phyloP scores from a whole-genome alignment of 2,113 vertebrate species.

The Podarcis muralis region DNA sequence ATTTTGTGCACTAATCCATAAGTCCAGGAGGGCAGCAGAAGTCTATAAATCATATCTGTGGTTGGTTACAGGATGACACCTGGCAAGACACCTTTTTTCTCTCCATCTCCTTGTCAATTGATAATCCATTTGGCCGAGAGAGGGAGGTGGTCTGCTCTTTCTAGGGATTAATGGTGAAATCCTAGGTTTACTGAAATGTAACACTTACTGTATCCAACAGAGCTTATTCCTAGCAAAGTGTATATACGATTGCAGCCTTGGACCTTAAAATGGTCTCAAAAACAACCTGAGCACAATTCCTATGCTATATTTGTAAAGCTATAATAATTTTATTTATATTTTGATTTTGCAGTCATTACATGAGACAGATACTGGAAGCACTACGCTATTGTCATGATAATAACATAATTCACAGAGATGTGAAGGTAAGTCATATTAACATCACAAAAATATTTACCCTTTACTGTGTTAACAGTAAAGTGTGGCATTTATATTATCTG shows the following conservation, averaged over 20 bases:
- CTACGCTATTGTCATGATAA: conserved; percentile 99
- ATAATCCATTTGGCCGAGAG: neutral
- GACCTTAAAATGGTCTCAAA: neutral
- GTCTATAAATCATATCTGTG: neutral
- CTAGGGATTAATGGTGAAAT: neutral
- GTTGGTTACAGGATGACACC: neutral
- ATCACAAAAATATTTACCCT: neutral
- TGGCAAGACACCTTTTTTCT: neutral
- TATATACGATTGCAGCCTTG: neutral
- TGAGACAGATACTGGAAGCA: conserved; percentile 98
- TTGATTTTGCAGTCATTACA: conserved; percentile 92
- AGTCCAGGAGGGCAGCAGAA: neutral
- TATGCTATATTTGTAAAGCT: conserved; percentile 1
- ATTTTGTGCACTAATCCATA: neutral
- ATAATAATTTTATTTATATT: conserved; percentile 57
- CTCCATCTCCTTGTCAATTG: neutral
- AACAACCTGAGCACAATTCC: neutral
- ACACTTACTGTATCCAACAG: neutral
- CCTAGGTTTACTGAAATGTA: neutral
- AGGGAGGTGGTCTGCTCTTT: neutral
- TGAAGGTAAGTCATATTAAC: conserved; percentile 86
- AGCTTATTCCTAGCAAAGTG: neutral
- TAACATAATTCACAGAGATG: conserved; percentile 98
- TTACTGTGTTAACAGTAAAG: neutral
- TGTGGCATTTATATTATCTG: neutral